These are phyloP conservation scores for Cladopsammia gracilis DNA, from an alignment of 64 coral and sea anemone species.

Conservation along the genomic window DNA sequence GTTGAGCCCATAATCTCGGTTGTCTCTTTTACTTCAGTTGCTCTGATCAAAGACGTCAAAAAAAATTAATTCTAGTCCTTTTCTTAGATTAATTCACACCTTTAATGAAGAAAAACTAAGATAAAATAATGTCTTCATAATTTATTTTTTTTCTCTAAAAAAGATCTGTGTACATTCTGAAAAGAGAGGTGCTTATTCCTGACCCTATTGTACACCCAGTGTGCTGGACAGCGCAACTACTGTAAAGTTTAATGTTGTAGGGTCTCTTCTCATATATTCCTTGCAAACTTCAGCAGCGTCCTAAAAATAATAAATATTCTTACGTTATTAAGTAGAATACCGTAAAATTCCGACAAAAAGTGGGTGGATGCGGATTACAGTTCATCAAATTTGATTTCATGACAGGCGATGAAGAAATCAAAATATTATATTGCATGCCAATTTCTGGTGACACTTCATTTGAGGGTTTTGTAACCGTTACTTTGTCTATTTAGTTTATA, in stretches of 20 bases:
- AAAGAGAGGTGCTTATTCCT: not conserved
- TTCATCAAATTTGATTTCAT: too few species aligned
- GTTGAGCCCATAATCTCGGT: too few species aligned
- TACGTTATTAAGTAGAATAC: not conserved
- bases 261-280: constrained; percentile 95
- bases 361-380: too few species aligned
- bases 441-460: too few species aligned
- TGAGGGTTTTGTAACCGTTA: too few species aligned
- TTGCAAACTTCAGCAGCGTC: constrained; percentile 93
- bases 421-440: too few species aligned
- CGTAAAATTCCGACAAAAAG: too few species aligned
- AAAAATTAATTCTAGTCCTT: not conserved
- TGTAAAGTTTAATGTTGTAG: constrained; percentile 76
- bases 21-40: too few species aligned
- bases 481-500: too few species aligned
- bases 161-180: not conserved
- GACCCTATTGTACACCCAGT: not conserved
- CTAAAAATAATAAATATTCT: constrained; percentile 46
- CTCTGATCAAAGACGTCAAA: too few species aligned
- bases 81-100: not conserved
- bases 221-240: constrained; percentile 73
- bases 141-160: not conserved
- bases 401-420: too few species aligned
- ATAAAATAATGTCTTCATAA: not conserved
- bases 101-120: not conserved